Evolutionary conservation across 2,797 vertebrate genomes (phyloP), one percentile per base, ranked within the genome.

Genomic region (Coracias cyanogaster): DNA sequence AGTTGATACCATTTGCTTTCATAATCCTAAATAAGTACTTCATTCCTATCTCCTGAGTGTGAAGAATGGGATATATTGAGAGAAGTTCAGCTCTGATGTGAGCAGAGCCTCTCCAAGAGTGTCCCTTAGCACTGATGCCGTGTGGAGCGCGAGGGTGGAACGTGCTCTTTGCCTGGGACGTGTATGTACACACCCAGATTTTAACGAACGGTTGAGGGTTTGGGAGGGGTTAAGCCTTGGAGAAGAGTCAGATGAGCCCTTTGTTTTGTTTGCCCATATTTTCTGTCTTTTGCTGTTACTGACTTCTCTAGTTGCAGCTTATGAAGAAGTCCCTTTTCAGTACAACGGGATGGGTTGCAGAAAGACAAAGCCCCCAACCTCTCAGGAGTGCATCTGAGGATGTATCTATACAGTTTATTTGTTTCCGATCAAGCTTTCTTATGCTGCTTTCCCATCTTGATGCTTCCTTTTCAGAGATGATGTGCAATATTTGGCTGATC

Each of bases 131-230:
- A 8, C 16, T 35, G 67, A 17, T 45, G 49, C 41, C 12, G 18
- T 7, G 21, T 52, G 45, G 25, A 16, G 4, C 4, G 10, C 1
- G 2, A 15, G 69, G 70, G 39, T 17, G 61, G 73, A 16, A 67
- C 7, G 46, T 26, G 54, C 48, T 66, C 31, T 20, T 78, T 57
- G 66, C 33, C 3, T n/a, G 64, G 62, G 48, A 43, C 12, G 4
- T 25, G 19, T 51, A 37, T 35, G 15, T 33, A 25, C 39, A 20
- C 25, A 17, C 8, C 1, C 0, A 0, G 24, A 22, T 62, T 55
- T 21, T 54, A 74, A 14, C 14, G 48, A 13, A 7, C 15, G 14
- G 12, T 73, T 43, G 41, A 41, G 22, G 16, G 26, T 19, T 52
- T 62, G 15, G 31, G 8, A 2, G 19, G 19, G 45, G 45, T 62